Evolutionary conservation across 2,888 invertebrate species (phyloP).

Genomic region (Campaea margaritaria): DNA sequence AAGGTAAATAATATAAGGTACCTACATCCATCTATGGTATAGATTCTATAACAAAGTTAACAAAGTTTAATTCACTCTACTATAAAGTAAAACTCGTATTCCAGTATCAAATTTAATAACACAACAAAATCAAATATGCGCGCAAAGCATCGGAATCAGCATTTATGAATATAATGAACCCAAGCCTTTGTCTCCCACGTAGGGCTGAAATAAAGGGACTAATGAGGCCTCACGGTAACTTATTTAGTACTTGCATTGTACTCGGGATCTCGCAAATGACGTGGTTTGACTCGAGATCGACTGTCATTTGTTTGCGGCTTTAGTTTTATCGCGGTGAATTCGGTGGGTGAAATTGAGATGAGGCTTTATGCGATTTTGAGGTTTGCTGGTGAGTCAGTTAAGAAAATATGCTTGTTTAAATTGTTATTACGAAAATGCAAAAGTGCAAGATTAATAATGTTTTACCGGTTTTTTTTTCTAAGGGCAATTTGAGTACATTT

Average conservation of each 20-base stretch:
- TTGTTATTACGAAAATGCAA: background rate
- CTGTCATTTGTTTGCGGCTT: conserved; percentile 45
- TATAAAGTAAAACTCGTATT: background rate
- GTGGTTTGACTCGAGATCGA: conserved; percentile 39
- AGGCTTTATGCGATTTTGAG: conserved; percentile 24
- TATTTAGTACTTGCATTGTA: conserved; percentile 48
- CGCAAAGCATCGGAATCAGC: conserved; percentile 47
- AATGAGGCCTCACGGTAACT: conserved; percentile 52
- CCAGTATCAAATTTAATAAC: conserved; percentile 28
- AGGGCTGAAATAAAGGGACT: conserved; percentile 46
- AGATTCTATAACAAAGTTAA: too few relatives aligned
- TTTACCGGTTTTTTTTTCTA: too few relatives aligned
- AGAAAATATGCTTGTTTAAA: background rate
- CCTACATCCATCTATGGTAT: too few relatives aligned
- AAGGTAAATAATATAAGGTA: too few relatives aligned
- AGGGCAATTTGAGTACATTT: too few relatives aligned
- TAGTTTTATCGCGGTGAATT: conserved; percentile 40
- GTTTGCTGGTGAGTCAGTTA: conserved; percentile 13
- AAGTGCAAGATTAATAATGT: too few relatives aligned
- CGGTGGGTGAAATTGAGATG: conserved; percentile 19
- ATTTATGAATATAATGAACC: conserved; percentile 60
- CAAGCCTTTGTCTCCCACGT: conserved; percentile 60
- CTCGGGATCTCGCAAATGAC: conserved; percentile 29
- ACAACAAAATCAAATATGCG: conserved; percentile 30
- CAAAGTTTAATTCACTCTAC: background rate